These are phyloP conservation scores for Zaprionus kolodkinae DNA, from an alignment of 1,140 invertebrate species.

Conservation along the genomic window DNA sequence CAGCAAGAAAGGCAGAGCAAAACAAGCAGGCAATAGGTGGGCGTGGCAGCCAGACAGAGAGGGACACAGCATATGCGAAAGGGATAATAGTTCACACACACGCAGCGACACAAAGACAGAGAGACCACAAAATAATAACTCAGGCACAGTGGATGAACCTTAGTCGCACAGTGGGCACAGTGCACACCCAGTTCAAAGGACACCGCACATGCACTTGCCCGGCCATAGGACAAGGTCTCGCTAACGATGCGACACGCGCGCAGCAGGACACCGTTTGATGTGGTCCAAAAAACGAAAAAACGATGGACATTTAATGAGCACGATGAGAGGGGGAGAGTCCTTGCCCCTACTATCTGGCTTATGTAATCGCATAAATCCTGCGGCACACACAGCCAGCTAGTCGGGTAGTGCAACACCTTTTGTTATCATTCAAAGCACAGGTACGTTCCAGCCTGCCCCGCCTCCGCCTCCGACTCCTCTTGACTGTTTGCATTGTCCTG, in stretches of 20 bases:
- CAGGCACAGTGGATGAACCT: background rate
- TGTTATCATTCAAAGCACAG: slow-evolving; percentile 51
- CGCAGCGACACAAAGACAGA: slow-evolving; percentile 1
- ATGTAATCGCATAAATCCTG: slow-evolving; percentile 54
- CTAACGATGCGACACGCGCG: slow-evolving; percentile 50
- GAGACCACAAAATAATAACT: background rate
- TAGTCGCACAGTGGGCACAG: background rate
- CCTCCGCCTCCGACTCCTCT: background rate
- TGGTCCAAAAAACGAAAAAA: slow-evolving; percentile 38
- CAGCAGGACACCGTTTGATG: slow-evolving; percentile 46
- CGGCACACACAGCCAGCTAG: slow-evolving; percentile 25
- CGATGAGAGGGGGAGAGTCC: slow-evolving; percentile 1
- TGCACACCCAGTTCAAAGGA: slow-evolving; percentile 18
- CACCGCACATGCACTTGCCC: slow-evolving; percentile 42
- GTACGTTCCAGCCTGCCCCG: background rate
- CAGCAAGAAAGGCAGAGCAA: slow-evolving; percentile 5
- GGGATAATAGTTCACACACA: slow-evolving; percentile 45
- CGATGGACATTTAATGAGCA: slow-evolving; percentile 45
- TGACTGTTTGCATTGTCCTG: background rate
- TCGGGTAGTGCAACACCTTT: slow-evolving; percentile 53
- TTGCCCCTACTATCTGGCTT: slow-evolving; percentile 31
- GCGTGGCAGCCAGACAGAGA: slow-evolving; percentile 36
- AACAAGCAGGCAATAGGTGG: slow-evolving; percentile 10
- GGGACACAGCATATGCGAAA: slow-evolving; percentile 45
- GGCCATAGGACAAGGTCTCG: slow-evolving; percentile 11